Evolutionary conservation across 2,797 vertebrate species (phyloP).

Genomic region (Benthosema pterotum): DNA sequence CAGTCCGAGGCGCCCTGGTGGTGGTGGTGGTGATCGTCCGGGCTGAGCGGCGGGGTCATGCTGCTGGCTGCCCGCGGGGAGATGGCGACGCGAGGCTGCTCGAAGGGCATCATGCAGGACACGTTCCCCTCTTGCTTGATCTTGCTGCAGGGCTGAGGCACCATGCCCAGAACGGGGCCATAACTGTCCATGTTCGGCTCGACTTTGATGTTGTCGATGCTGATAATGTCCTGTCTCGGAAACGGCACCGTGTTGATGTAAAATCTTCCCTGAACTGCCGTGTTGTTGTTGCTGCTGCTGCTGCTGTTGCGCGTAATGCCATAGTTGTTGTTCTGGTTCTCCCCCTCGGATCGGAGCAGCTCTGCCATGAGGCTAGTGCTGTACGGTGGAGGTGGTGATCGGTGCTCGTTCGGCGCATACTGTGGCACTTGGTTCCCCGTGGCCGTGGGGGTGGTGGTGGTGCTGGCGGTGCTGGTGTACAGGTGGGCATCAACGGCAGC

Average conservation of each 20-base stretch:
- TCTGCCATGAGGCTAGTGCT: constrained; percentile 85
- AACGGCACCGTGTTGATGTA: constrained; percentile 81
- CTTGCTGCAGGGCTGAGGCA: constrained; percentile 86
- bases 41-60: constrained; percentile 90
- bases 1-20: constrained; percentile 80
- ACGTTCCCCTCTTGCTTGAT: constrained; percentile 90
- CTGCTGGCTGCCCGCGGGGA: constrained; percentile 87
- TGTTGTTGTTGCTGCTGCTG: constrained; percentile 7
- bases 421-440: constrained; percentile 67
- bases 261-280: constrained; percentile 86
- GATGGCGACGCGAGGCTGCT: constrained; percentile 87
- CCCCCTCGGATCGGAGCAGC: constrained; percentile 84
- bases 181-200: constrained; percentile 89
- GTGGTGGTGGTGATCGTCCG: constrained; percentile 79
- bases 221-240: constrained; percentile 77
- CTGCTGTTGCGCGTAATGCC: constrained; percentile 63
- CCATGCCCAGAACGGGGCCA: constrained; percentile 86
- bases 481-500: constrained; percentile 63
- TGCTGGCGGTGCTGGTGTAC: constrained; percentile 74
- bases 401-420: constrained; percentile 78
- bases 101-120: constrained; percentile 90
- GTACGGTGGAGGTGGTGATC: constrained; percentile 86
- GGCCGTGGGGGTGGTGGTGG: constrained; percentile 52
- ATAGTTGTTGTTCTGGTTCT: constrained; percentile 68
- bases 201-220: constrained; percentile 84